A percentile compares a stretch with the other conserved stretches of the same genome.
Evolutionary conservation across 1,140 invertebrate genomes (phyloP).

Genomic region (Zaprionus ornatus): DNA sequence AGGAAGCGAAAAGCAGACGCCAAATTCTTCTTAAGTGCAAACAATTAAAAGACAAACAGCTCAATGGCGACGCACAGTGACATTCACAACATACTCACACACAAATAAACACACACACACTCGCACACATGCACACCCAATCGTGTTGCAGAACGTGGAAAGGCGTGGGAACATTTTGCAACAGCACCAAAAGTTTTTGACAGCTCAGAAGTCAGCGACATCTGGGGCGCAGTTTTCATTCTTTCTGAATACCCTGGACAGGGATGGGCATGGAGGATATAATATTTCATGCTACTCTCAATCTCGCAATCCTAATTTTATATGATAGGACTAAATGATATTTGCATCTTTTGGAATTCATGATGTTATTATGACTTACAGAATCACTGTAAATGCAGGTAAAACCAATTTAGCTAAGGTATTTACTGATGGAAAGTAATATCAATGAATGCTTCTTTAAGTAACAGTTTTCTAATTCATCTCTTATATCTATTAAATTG

Average conservation of each 20-base stretch:
- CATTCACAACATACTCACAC: slow-evolving; percentile 6
- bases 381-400: no score
- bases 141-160: slow-evolving; percentile 26
- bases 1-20: slow-evolving; percentile 33
- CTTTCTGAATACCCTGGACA: slow-evolving; percentile 18
- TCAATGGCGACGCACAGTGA: slow-evolving; percentile 55
- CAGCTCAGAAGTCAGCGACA: slow-evolving; percentile 75
- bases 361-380: no score
- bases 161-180: slow-evolving; percentile 55
- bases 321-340: not conserved
- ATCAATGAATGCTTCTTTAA: no score
- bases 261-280: not conserved
- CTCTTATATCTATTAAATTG: no score
- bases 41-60: slow-evolving; percentile 82
- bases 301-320: no score
- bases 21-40: slow-evolving; percentile 72
- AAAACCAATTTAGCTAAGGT: no score
- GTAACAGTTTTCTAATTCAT: no score
- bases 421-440: no score
- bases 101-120: slow-evolving; percentile 25
- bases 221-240: slow-evolving; percentile 59
- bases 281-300: not conserved
- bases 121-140: slow-evolving; percentile 19
- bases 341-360: not conserved
- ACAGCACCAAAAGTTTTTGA: slow-evolving; percentile 61